Percentiles rank a stretch among this genome's conserved stretches.
phyloP scores from a whole-genome alignment of 35 echinoderm and acorn worm genomes.

The Ptychodera flava region DNA sequence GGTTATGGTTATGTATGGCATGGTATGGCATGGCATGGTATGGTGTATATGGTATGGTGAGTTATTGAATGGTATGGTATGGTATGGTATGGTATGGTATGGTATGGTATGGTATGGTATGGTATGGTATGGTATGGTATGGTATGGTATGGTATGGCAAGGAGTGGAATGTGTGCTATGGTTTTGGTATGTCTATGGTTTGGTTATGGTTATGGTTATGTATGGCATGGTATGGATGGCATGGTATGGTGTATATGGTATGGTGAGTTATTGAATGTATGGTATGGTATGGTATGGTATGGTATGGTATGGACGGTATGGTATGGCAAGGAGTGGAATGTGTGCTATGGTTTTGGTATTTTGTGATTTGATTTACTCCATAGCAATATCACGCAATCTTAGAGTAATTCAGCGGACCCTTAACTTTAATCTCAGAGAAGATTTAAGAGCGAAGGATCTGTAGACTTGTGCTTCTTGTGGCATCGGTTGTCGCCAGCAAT shows the following conservation, averaged over 20 bases:
- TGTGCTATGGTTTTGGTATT: slow-evolving; percentile 38
- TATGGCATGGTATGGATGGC: neutral
- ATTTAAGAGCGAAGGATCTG: too few species aligned
- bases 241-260: neutral
- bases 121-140: slow-evolving; percentile 43
- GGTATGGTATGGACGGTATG: slow-evolving; percentile 63
- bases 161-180: too few species aligned
- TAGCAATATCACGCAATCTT: too few species aligned
- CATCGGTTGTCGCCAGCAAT: too few species aligned
- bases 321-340: slow-evolving; percentile 30
- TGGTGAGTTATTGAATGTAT: slow-evolving; percentile 23
- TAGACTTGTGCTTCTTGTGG: too few species aligned
- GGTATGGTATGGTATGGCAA: slow-evolving; percentile 27
- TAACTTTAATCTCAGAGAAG: too few species aligned
- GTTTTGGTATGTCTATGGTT: too few species aligned
- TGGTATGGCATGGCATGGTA: neutral
- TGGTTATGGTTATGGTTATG: too few species aligned
- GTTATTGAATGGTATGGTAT: slow-evolving; percentile 42
- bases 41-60: neutral
- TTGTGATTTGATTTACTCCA: slow-evolving; percentile 5
- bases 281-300: slow-evolving; percentile 48
- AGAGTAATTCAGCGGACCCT: too few species aligned
- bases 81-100: slow-evolving; percentile 49
- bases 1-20: too few species aligned
- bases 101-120: slow-evolving; percentile 61